These are phyloP conservation scores for Noctua pronuba DNA, from an alignment of 2,888 invertebrate genomes.

Conservation along the genomic window DNA sequence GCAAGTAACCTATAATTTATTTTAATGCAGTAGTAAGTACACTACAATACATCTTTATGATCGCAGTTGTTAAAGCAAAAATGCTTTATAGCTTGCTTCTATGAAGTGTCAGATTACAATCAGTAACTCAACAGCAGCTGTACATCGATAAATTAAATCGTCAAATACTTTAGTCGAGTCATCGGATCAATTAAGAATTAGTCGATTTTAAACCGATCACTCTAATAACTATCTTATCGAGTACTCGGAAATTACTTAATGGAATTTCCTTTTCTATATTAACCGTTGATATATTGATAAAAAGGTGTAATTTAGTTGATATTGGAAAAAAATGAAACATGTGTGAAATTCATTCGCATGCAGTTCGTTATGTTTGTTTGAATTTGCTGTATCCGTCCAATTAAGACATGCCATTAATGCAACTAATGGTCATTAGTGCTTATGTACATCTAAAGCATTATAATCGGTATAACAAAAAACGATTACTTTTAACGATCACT, in stretches of 20 bases:
- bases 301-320: slow-evolving; percentile 40
- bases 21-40: slow-evolving; percentile 30
- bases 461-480: slow-evolving; percentile 25
- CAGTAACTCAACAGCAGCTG: slow-evolving; percentile 63
- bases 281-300: slow-evolving; percentile 17
- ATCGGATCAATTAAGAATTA: slow-evolving; percentile 51
- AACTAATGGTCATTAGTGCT: slow-evolving; percentile 42
- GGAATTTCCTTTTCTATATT: slow-evolving; percentile 5
- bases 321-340: slow-evolving; percentile 14
- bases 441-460: slow-evolving; percentile 21
- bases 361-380: slow-evolving; percentile 32
- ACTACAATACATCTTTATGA: slow-evolving; percentile 32
- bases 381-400: slow-evolving; percentile 49
- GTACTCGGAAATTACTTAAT: slow-evolving; percentile 21
- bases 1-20: slow-evolving; percentile 18
- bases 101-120: slow-evolving; percentile 65
- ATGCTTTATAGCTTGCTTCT: slow-evolving; percentile 48
- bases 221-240: slow-evolving; percentile 35
- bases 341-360: slow-evolving; percentile 25
- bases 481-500: not conserved
- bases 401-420: slow-evolving; percentile 44
- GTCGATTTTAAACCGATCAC: slow-evolving; percentile 42
- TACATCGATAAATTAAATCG: slow-evolving; percentile 57
- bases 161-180: slow-evolving; percentile 64
- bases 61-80: slow-evolving; percentile 30